Percentiles rank a stretch among this genome's conserved stretches.
These are phyloP conservation scores for Eulemur mongoz DNA, from an alignment of 2,797 vertebrate genomes.

Conservation along the genomic window DNA sequence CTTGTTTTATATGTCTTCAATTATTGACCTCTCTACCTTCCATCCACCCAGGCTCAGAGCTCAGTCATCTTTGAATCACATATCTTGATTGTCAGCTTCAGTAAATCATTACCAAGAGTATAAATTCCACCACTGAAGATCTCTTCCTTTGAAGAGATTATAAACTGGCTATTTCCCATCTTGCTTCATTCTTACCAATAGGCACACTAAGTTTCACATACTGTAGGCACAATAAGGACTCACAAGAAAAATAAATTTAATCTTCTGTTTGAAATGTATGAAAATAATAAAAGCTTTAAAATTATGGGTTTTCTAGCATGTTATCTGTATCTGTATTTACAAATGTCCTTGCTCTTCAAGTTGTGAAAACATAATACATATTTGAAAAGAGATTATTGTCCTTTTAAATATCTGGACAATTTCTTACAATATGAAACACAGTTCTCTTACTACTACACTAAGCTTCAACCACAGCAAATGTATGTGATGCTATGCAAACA, in stretches of 20 bases:
- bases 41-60: background rate
- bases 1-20: background rate
- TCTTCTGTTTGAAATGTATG: background rate
- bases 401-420: background rate
- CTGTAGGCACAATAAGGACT: background rate
- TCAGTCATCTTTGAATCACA: background rate
- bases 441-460: background rate
- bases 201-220: background rate
- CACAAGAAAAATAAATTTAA: conserved; percentile 18
- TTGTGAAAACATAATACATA: background rate
- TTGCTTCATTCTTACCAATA: background rate
- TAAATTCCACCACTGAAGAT: background rate
- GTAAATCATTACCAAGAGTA: background rate
- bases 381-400: conserved; percentile 1
- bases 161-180: background rate
- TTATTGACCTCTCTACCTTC: background rate
- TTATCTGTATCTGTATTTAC: background rate
- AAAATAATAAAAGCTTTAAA: background rate
- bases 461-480: background rate
- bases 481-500: background rate
- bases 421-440: background rate
- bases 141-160: background rate
- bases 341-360: background rate
- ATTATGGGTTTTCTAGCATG: background rate
- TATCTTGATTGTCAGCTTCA: background rate